Evolutionary conservation across 1,140 invertebrate genomes (phyloP), one percentile per base, ranked within the genome.

Genomic region (Brachionus calyciflorus): DNA sequence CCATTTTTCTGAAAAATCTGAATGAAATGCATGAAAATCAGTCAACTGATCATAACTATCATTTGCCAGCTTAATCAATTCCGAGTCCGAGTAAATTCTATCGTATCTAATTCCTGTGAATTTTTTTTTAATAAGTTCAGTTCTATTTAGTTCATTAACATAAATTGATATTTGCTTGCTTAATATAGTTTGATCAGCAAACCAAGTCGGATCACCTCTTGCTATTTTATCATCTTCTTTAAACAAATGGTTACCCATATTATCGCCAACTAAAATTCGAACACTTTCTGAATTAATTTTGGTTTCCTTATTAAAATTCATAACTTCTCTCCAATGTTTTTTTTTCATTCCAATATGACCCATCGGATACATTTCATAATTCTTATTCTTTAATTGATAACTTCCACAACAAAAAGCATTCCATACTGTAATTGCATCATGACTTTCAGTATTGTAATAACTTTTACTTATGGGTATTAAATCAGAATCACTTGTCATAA

Each of bases 401-500:
- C 6, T 51, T 12, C 49, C 46, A 48, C 78, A 79, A 37, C 78
- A 79, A 37, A 40, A 49, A 10, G 77, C 53, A 65, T 79, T 79
- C 6, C 14, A 40, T 3, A 68, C 28, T 21, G 28, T 33, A 5
- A 28, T 33, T 5, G 24, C 63, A 33, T 12, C 28, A 5, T 5
- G 1, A 21, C 0, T 2, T 41, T 24, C 17, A 41, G 40, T 19
- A 5, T 19, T 19, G 26, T 68, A 68, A 7, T 68, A 6, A 12
- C 5, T 10, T 68, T 48, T 41, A 7, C 12, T 2, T 5, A 68
- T 37, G 7, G 63, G 63, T 2, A 68, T 40, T 6, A 68, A 4
- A 68, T 68, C 63, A 14, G 24, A 19, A 26, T 68, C 63, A 24
- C 63, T 68, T 68, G 63, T 68, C 1, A 68, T 0, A 10, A 68